Percentiles rank a stretch among this genome's conserved stretches.
phyloP scores from a whole-genome alignment of 1,140 invertebrate genomes.

The Drosophila orena region DNA sequence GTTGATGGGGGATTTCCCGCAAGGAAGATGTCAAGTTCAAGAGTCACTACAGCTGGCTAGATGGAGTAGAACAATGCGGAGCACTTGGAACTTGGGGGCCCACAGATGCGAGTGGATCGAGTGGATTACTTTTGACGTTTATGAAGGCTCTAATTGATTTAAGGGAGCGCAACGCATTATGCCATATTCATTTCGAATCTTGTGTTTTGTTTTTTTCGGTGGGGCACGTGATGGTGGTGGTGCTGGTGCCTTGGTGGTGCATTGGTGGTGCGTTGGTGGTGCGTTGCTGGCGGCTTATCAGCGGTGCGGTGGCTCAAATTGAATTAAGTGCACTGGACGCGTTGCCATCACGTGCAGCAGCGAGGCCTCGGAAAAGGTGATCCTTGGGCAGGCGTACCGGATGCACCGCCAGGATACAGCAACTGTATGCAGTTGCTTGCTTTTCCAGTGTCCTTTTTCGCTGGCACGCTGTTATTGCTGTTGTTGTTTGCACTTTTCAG shows the following conservation, averaged over 20 bases:
- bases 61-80: constrained; percentile 22
- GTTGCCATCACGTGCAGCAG: constrained; percentile 69
- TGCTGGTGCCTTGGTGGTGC: too few relatives aligned
- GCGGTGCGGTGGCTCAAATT: constrained; percentile 38
- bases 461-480: not conserved
- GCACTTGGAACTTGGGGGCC: constrained; percentile 7
- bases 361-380: constrained; percentile 1
- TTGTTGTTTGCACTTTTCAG: constrained; percentile 54
- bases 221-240: too few relatives aligned
- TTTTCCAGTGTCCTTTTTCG: too few relatives aligned
- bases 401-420: too few relatives aligned
- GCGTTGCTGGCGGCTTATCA: constrained; percentile 37
- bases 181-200: constrained; percentile 22
- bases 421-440: too few relatives aligned
- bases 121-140: constrained; percentile 82
- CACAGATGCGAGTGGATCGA: constrained; percentile 49
- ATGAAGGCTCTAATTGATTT: constrained; percentile 78
- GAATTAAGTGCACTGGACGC: constrained; percentile 67
- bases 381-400: constrained; percentile 16
- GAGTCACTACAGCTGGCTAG: constrained; percentile 79
- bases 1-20: constrained; percentile 25
- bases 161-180: constrained; percentile 40
- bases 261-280: not conserved
- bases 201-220: too few relatives aligned
- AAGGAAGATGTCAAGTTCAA: constrained; percentile 81